Base-by-base conservation (phyloP, 2,888 invertebrate genomes). In the Clivina fossor region DNA sequence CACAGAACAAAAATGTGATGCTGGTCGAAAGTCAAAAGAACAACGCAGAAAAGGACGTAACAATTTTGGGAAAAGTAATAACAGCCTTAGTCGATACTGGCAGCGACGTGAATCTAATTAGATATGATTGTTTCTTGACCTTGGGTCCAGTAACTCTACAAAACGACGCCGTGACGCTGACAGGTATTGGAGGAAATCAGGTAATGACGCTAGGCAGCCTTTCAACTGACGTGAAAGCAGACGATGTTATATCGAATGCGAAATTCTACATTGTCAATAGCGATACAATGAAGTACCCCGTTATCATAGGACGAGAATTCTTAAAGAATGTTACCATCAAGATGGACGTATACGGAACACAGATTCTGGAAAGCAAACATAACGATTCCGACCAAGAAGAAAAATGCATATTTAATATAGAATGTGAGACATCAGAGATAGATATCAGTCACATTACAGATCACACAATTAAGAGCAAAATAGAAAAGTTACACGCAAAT, bases 71-170 rank as follows among this genome's bases (percentile, higher is more conserved):
- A 8, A 16, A 32, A 11, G 38, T 5, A 20, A 30, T 51, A 13
- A 15, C 32, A 15, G 48, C 40, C 9, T 48, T 60, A 28, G 11
- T 61, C 16, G 55, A 60, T 38, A 57, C 58, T 0, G 61, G 58
- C 24, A 44, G 56, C 11, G 58, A 55, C 2, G 22, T 58, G 13
- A 53, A 43, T 32, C n/a, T 46, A 19, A 30, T 46, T 18, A 46
- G 32, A 32, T 15, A 15, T 4, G 16, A 8, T 16, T 28, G 32
- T 16, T 46, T 11, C 28, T 20, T 46, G 8, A 46, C 28, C n/a
- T n/a, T 28, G 2, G n/a, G 32, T 28, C 30, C 16, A 4, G 3
- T 32, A 32, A 1, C 32, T 13, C 41, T 58, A 32, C 13, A 43
- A 13, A 54, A 56, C 2, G 24, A 33, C 8, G 22, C 18, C 3